These are phyloP conservation scores for Melolontha melolontha DNA, from an alignment of 2,888 invertebrate species.

Conservation along the genomic window DNA sequence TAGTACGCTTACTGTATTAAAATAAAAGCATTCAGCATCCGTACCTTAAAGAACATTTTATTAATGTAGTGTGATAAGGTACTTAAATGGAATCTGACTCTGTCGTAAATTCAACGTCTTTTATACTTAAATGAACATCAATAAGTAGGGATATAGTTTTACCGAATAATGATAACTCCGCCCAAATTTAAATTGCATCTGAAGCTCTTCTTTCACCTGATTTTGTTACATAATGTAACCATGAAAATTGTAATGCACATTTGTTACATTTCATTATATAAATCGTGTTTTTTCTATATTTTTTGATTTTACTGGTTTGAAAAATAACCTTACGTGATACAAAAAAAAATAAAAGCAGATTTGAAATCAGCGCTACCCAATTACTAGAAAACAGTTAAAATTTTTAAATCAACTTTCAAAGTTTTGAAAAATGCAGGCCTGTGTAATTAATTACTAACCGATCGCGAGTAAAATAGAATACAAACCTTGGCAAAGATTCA, in stretches of 20 bases:
- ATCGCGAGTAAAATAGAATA: no score
- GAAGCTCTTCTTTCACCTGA: slow-evolving; percentile 5
- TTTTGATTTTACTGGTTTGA: no score
- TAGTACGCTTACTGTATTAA: background rate
- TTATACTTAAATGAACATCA: background rate
- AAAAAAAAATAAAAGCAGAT: no score
- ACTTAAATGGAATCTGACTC: background rate
- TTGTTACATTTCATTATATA: background rate
- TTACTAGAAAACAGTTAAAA: no score
- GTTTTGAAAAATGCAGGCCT: no score
- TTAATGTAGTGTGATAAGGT: background rate
- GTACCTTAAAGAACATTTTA: slow-evolving; percentile 45
- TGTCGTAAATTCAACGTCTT: background rate
- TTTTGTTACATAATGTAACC: background rate
- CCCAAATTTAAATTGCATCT: slow-evolving; percentile 14
- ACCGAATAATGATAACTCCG: background rate
- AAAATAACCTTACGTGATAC: no score
- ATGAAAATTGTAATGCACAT: slow-evolving; percentile 1
- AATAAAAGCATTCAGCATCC: slow-evolving; percentile 3
- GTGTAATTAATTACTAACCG: no score
- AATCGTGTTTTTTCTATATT: no score
- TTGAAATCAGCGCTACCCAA: no score
- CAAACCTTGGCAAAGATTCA: no score
- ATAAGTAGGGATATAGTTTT: slow-evolving; percentile 2
- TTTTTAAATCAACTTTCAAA: no score